Conservation (phyloP, 2,797 vertebrate species). For the Tragelaphus oryx region DNA sequence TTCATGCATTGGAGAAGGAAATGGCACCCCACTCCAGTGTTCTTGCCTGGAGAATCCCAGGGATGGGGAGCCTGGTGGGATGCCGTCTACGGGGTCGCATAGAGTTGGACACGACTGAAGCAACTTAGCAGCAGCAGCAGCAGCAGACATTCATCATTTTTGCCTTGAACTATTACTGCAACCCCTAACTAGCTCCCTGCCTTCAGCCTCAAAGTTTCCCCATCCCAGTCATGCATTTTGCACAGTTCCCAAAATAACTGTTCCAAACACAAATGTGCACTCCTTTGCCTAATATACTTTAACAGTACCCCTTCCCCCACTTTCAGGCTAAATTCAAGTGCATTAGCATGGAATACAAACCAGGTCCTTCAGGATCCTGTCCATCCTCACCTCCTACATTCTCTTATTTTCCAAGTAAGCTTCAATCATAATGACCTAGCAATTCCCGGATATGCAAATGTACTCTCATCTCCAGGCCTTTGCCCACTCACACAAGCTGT, state of each 20-base stretch:
- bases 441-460: neutral
- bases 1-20: no score
- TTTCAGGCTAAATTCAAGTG: slow-evolving; percentile 39
- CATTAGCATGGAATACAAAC: slow-evolving; percentile 15
- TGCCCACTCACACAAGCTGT: neutral
- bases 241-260: slow-evolving; percentile 62
- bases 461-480: neutral
- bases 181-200: neutral
- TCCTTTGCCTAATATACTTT: slow-evolving; percentile 44
- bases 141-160: neutral
- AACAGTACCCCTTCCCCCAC: neutral
- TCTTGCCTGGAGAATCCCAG: no score
- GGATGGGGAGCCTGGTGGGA: no score
- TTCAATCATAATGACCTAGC: neutral
- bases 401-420: slow-evolving; percentile 3
- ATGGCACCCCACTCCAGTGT: no score
- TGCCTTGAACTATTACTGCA: neutral
- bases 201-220: slow-evolving; percentile 24
- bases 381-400: neutral
- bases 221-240: neutral
- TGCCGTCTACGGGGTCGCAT: no score
- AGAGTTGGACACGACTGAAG: no score
- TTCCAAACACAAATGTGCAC: slow-evolving; percentile 57
- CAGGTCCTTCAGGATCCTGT: slow-evolving; percentile 27
- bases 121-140: no score